Conservation (phyloP, 1,140 invertebrate species). For the Nasonia giraulti region DNA sequence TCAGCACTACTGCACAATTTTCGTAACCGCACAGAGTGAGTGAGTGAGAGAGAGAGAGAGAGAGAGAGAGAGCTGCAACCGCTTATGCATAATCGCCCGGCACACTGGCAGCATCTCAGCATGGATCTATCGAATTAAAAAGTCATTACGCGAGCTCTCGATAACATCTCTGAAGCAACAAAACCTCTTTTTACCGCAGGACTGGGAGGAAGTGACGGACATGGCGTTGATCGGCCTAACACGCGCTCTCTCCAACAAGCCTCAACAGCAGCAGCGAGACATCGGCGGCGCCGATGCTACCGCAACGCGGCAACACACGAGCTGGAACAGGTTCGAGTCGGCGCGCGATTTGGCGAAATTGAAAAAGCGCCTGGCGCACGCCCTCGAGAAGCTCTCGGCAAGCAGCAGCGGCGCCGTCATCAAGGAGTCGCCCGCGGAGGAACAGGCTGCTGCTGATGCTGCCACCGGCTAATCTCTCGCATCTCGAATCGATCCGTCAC, state of each 20-base stretch:
- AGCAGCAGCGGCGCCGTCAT: constrained; percentile 46
- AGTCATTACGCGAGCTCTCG: constrained; percentile 6
- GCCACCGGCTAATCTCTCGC: constrained; percentile 6
- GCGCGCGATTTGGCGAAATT: constrained; percentile 61
- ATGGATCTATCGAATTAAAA: constrained; percentile 11
- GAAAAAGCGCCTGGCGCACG: constrained; percentile 64
- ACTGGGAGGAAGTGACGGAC: constrained; percentile 69
- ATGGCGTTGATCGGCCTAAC: constrained; percentile 55
- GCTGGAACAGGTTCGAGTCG: constrained; percentile 58
- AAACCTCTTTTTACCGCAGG: constrained; percentile 53
- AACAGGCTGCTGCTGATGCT: constrained; percentile 9
- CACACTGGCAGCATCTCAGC: neutral
- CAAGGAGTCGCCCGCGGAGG: constrained; percentile 48
- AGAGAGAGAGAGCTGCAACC: neutral
- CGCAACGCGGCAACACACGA: neutral
- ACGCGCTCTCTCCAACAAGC: constrained; percentile 25
- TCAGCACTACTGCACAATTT: neutral
- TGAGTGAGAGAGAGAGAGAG: neutral
- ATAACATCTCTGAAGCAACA: neutral
- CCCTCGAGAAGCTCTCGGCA: constrained; percentile 58
- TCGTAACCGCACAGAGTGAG: neutral
- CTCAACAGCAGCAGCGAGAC: neutral
- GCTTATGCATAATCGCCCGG: neutral
- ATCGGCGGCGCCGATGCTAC: constrained; percentile 11
- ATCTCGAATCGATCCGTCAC: constrained; percentile 16